Conservation (phyloP, 2,113 vertebrate genomes). For the Plecturocebus donacophilus region DNA sequence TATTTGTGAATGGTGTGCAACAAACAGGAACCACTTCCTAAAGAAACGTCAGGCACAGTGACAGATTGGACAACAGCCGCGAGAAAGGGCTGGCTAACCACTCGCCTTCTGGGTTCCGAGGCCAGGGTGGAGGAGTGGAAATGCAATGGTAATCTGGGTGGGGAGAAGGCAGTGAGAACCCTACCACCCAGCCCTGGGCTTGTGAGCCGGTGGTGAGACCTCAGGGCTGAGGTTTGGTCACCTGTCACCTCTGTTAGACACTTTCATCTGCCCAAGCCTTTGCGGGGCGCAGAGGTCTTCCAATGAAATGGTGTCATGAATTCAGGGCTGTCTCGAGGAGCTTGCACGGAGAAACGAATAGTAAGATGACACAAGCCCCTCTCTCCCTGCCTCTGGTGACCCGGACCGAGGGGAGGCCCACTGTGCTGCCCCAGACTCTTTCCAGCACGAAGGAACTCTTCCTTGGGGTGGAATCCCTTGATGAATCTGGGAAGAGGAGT, state of each 20-base stretch:
- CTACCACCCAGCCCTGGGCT: not conserved
- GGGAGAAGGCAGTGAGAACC: too few species aligned
- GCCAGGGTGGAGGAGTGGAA: not conserved
- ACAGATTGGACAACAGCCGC: too few species aligned
- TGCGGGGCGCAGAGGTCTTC: not conserved
- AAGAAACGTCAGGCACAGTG: fast-evolving
- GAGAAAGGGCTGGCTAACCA: too few species aligned
- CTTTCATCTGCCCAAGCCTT: not conserved
- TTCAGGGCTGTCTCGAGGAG: not conserved
- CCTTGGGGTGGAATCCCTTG: not conserved
- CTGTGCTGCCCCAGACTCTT: not conserved
- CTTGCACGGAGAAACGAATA: not conserved
- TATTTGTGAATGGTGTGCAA: not conserved
- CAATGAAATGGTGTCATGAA: not conserved
- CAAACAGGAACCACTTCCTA: not conserved
- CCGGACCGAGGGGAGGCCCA: too few species aligned
- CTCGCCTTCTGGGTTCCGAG: not conserved
- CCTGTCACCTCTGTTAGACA: not conserved
- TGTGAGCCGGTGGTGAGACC: fast-evolving
- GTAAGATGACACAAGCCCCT: not conserved
- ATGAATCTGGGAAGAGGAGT: not conserved
- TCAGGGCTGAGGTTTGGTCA: not conserved
- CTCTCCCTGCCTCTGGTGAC: not conserved
- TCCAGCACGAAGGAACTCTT: fast-evolving
- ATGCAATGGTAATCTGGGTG: not conserved